A percentile compares a stretch with the other conserved stretches of the same genome.
phyloP scores from a whole-genome alignment of 2,888 invertebrate species.

The Caenorhabditis panamensis region DNA sequence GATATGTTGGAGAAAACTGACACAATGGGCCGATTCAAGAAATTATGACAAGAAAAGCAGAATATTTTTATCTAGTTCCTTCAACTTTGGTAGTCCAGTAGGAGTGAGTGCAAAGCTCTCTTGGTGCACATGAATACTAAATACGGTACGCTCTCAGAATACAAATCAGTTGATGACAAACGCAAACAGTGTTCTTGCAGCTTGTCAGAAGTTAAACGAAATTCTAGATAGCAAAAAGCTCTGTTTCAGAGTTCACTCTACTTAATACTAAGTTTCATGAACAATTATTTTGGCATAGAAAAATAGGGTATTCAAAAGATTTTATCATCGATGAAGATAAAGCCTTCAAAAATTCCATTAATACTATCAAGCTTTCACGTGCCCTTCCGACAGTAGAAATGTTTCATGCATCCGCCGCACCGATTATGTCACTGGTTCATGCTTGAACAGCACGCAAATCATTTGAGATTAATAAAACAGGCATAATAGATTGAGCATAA shows the following conservation, averaged over 20 bases:
- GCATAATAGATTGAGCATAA: conserved; percentile 63
- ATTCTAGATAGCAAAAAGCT: too few species aligned
- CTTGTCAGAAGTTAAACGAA: too few species aligned
- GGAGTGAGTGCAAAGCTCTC: conserved; percentile 44
- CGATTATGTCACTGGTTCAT: conserved; percentile 49
- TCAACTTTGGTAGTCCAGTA: too few species aligned
- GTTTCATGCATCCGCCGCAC: conserved; percentile 4
- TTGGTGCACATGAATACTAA: conserved; percentile 55
- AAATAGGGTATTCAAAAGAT: too few species aligned
- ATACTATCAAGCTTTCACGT: conserved; percentile 11
- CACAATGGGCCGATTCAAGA: conserved; percentile 18
- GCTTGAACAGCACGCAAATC: conserved; percentile 49
- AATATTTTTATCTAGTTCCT: neutral
- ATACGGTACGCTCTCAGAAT: conserved; percentile 39
- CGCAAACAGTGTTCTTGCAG: neutral
- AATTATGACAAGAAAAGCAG: conserved; percentile 29
- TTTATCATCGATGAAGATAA: neutral
- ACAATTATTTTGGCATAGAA: too few species aligned
- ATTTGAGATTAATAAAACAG: conserved; percentile 63
- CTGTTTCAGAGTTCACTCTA: too few species aligned
- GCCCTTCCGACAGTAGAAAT: conserved; percentile 11
- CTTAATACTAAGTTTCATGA: too few species aligned
- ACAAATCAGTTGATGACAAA: conserved; percentile 18
- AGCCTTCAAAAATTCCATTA: conserved; percentile 48
- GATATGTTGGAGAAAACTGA: conserved; percentile 20